These are phyloP conservation scores for Cirrhinus molitorella DNA, from an alignment of 2,797 vertebrate genomes.

Conservation along the genomic window DNA sequence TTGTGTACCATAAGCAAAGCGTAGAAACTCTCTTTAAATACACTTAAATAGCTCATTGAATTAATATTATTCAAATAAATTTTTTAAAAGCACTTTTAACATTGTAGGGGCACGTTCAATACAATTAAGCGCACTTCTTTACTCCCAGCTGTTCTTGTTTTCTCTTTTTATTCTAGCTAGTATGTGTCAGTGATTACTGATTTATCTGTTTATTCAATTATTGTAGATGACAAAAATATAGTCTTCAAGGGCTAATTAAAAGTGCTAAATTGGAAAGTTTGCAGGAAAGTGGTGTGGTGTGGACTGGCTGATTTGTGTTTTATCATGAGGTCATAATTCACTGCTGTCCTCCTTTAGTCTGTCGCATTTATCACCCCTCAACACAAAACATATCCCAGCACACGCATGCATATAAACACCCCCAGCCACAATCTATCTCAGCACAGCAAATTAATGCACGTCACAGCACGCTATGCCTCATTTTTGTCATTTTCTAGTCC, in stretches of 20 bases:
- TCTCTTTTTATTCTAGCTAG: background rate
- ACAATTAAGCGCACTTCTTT: background rate
- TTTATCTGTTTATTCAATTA: background rate
- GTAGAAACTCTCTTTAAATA: background rate
- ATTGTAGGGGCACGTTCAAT: background rate
- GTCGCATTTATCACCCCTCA: conserved; percentile 92
- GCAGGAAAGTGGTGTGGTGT: conserved; percentile 57
- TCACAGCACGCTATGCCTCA: conserved; percentile 90
- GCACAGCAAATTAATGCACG: conserved; percentile 85
- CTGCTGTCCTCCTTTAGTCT: conserved; percentile 85
- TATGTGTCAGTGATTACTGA: conserved; percentile 7
- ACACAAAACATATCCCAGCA: conserved; percentile 88
- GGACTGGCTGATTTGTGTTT: conserved; percentile 83
- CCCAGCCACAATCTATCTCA: conserved; percentile 89
- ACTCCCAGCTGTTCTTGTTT: background rate
- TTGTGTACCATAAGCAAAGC: too few species aligned
- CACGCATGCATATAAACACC: conserved; percentile 89
- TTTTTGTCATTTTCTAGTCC: conserved; percentile 87
- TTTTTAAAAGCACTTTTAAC: background rate
- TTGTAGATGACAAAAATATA: background rate
- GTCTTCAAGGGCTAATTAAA: conserved; percentile 12
- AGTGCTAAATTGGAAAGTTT: conserved; percentile 1
- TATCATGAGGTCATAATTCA: conserved; percentile 89
- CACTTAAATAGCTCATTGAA: background rate
- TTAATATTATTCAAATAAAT: background rate